Evolutionary conservation across 2,113 vertebrate species (phyloP), one percentile per base, ranked within the genome.

Genomic region (Rhadina sibilatrix): DNA sequence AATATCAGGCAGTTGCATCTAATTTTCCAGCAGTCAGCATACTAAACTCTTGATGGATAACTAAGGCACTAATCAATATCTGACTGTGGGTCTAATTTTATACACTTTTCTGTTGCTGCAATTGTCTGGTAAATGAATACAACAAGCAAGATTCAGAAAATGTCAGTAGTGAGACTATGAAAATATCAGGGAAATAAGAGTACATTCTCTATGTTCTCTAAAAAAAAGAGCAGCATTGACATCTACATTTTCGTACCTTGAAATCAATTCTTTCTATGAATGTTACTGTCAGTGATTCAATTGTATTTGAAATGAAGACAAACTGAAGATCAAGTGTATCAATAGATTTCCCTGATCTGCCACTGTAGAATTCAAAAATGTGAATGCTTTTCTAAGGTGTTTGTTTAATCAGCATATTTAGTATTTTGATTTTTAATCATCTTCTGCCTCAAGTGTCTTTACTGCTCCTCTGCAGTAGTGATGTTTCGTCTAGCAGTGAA

Each of bases 61-160:
- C 77, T 94, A 92, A 93, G 76, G 44, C 57, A 74, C n/a, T 87
- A 87, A 96, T 96, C 92, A 90, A 94, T 96, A 95, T 33, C 63
- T 81, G 70, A 95, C 42, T 86, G 17, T 85, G n/a, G 76, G 50
- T 84, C 47, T 94, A 69, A 92, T 83, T 94, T 90, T 57, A 87
- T 54, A 78, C 11, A 65, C 16, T 86, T 89, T 87, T 81, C 31
- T 70, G 6, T 83, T 91, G 46, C 33, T 91, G 30, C 8, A 76
- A 13, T 31, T 81, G 15, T 79, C 30, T 75, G 22, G 11, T 44
- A 83, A 83, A 19, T 89, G n/a, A 90, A 79, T 70, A 63, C 21
- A 83, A 66, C 10, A 70, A 46, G 4, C 0, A 90, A 69, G 46
- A 75, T 87, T 92, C 33, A 53, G 35, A 94, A 91, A 94, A 57